Percentiles rank a stretch among this genome's conserved stretches.
These are phyloP conservation scores for Drosophila prosaltans DNA, from an alignment of 1,140 invertebrate genomes.

Conservation along the genomic window DNA sequence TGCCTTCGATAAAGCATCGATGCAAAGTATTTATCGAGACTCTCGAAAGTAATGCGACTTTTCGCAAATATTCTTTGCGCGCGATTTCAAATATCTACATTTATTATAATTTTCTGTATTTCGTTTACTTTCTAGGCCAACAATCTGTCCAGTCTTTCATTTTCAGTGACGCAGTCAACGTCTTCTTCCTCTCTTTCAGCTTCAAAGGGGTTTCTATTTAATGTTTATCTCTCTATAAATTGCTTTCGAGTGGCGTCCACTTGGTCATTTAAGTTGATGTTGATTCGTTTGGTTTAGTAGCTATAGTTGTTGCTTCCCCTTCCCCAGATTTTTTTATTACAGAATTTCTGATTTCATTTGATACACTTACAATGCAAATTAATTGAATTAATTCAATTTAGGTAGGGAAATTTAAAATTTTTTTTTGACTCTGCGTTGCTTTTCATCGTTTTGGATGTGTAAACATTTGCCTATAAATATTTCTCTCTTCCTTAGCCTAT, in stretches of 20 bases:
- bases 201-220: not conserved
- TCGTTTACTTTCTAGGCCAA: too few relatives aligned
- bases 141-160: too few relatives aligned
- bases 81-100: too few relatives aligned
- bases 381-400: conserved; percentile 81
- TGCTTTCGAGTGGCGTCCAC: conserved; percentile 52
- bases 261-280: conserved; percentile 57
- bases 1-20: too few relatives aligned
- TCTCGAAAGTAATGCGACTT: too few relatives aligned
- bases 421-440: conserved; percentile 21
- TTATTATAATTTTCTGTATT: too few relatives aligned
- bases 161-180: too few relatives aligned
- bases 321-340: conserved; percentile 72
- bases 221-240: conserved; percentile 29
- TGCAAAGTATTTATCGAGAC: too few relatives aligned
- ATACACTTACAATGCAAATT: conserved; percentile 78
- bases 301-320: conserved; percentile 49
- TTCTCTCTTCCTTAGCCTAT: conserved; percentile 1
- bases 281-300: conserved; percentile 54
- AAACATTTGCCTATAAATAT: conserved; percentile 38
- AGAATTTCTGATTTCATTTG: conserved; percentile 63
- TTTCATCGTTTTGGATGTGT: conserved; percentile 18
- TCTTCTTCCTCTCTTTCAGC: too few relatives aligned
- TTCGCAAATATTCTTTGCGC: too few relatives aligned
- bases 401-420: conserved; percentile 42